These are phyloP conservation scores for Dromius quadrimaculatus DNA, from an alignment of 2,888 invertebrate species.

Conservation along the genomic window DNA sequence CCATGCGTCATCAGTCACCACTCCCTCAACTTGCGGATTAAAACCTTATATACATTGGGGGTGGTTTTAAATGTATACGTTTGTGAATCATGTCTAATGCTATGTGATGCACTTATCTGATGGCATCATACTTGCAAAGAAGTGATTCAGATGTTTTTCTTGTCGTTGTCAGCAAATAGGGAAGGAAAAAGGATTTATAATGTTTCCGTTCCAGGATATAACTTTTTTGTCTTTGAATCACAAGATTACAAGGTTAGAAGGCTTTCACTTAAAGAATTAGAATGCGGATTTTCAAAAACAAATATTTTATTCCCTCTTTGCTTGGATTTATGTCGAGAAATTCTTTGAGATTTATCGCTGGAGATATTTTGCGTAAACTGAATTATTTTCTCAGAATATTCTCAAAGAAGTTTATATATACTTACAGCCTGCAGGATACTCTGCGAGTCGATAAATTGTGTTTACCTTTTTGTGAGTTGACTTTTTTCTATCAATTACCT, in stretches of 20 bases:
- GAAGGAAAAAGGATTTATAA: background rate
- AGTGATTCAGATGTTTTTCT: constrained; percentile 30
- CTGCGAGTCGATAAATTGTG: no score
- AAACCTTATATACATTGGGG: constrained; percentile 1
- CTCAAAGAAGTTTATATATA: background rate
- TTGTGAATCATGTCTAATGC: constrained; percentile 3
- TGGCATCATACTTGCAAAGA: constrained; percentile 32
- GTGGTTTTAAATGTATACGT: constrained; percentile 5
- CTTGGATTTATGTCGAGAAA: no score
- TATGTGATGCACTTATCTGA: constrained; percentile 34
- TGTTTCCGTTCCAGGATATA: background rate
- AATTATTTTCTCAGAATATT: background rate
- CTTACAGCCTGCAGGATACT: no score
- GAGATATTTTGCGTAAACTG: background rate
- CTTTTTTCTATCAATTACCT: no score
- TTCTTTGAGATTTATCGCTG: no score
- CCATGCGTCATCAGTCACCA: constrained; percentile 42
- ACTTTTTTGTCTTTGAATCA: background rate
- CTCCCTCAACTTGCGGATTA: constrained; percentile 39
- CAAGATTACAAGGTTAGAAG: background rate
- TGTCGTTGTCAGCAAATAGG: background rate
- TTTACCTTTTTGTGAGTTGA: no score
- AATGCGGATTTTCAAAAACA: no score
- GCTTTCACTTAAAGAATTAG: background rate
- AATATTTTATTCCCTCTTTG: no score